Evolutionary conservation across 2,113 vertebrate species (phyloP).

Genomic region (Caretta caretta): DNA sequence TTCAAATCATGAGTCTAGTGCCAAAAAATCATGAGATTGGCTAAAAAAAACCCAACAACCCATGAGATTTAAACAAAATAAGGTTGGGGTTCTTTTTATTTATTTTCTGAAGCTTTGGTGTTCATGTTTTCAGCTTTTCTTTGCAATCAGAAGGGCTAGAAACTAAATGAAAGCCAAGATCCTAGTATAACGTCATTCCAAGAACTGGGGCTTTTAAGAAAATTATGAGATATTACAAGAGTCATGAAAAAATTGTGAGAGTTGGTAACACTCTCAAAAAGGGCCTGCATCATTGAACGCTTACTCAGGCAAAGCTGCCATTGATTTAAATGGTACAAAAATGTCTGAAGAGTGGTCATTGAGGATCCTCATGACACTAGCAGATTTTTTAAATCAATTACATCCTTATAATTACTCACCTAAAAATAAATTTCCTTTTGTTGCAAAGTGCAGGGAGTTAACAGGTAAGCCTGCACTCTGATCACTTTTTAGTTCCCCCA

Average conservation of each 20-base stretch:
- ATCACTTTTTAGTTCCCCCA: too few relatives aligned
- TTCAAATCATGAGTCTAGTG: neutral
- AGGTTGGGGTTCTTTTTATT: neutral
- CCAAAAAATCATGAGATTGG: neutral
- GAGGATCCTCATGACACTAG: neutral
- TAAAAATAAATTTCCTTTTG: too few relatives aligned
- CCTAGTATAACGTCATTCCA: accelerated
- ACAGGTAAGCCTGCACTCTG: too few relatives aligned
- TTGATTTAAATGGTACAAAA: neutral
- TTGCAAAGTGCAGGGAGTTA: too few relatives aligned
- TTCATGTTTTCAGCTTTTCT: neutral
- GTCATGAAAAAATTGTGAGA: neutral
- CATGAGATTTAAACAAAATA: neutral
- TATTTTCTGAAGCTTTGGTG: neutral
- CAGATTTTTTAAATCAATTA: neutral
- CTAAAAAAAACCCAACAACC: neutral
- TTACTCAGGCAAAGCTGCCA: neutral
- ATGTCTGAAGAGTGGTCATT: neutral
- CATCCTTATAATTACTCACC: too few relatives aligned
- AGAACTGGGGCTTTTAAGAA: neutral
- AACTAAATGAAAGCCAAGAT: neutral
- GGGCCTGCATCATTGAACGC: neutral
- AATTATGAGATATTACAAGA: neutral
- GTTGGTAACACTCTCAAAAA: neutral
- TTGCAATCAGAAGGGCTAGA: neutral